Conservation (phyloP, 1,140 invertebrate genomes). For the Microvelia longipes region DNA sequence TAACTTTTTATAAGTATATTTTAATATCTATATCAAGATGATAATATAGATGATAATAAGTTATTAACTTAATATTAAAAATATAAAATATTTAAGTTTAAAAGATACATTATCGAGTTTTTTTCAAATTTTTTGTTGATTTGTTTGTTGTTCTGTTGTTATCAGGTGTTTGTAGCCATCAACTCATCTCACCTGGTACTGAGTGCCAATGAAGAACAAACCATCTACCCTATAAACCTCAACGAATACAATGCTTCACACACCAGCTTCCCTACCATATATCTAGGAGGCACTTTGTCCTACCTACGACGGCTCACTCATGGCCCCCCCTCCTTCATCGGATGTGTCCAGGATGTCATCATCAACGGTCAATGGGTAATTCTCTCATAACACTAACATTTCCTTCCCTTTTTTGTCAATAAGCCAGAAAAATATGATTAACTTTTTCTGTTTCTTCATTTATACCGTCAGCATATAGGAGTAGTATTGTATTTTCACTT, state of each 20-base stretch:
- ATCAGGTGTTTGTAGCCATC: slow-evolving; percentile 62
- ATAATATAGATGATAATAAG: too few species aligned
- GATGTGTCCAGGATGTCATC: slow-evolving; percentile 79
- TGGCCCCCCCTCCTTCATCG: slow-evolving; percentile 60
- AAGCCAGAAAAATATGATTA: neutral
- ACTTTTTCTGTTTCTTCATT: too few species aligned
- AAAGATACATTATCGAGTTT: too few species aligned
- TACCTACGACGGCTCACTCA: slow-evolving; percentile 49
- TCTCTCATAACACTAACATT: slow-evolving; percentile 8
- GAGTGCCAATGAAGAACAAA: slow-evolving; percentile 73
- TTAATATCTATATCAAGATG: too few species aligned
- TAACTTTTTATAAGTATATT: too few species aligned
- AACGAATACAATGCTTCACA: slow-evolving; percentile 56
- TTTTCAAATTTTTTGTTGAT: too few species aligned
- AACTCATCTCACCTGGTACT: slow-evolving; percentile 71
- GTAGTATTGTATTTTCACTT: neutral
- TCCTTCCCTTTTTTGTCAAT: neutral
- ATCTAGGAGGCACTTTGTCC: slow-evolving; percentile 56
- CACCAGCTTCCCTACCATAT: slow-evolving; percentile 65
- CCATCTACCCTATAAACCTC: slow-evolving; percentile 68
- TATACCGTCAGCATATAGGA: too few species aligned
- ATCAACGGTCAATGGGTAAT: slow-evolving; percentile 65
- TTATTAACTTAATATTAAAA: too few species aligned
- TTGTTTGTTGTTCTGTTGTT: too few species aligned
- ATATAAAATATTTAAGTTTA: too few species aligned